Conservation (phyloP, 2,797 vertebrate genomes). For the Myiothlypis coronata region DNA sequence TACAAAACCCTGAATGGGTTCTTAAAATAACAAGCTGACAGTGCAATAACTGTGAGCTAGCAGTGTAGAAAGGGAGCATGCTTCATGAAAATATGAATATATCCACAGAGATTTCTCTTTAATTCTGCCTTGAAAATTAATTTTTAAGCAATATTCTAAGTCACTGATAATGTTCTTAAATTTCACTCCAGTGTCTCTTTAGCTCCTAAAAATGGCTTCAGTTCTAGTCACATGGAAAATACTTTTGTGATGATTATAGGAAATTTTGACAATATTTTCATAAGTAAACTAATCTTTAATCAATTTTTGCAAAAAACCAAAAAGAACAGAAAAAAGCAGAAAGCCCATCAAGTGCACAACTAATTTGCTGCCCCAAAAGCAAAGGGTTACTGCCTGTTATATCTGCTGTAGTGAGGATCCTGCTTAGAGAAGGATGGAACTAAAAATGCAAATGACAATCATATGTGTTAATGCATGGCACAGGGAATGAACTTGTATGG, state of each 20-base stretch:
- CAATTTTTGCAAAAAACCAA: neutral
- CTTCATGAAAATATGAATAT: conserved; percentile 35
- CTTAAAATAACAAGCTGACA: conserved; percentile 51
- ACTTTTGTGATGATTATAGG: neutral
- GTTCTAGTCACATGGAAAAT: conserved; percentile 15
- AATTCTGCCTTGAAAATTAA: conserved; percentile 24
- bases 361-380: neutral
- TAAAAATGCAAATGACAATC: neutral
- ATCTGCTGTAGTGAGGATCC: neutral
- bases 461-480: neutral
- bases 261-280: neutral
- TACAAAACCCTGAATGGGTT: neutral
- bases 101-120: conserved; percentile 23
- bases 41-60: conserved; percentile 1
- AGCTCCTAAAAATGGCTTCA: neutral
- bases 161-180: conserved; percentile 23
- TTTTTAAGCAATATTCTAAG: conserved; percentile 40
- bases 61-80: neutral
- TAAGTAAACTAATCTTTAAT: neutral
- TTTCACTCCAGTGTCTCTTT: conserved; percentile 23
- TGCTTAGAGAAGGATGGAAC: neutral
- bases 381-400: neutral
- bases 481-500: neutral
- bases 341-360: neutral
- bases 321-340: neutral